Evolutionary conservation across 2,113 vertebrate species (phyloP).

Genomic region (Datnioides undecimradiatus): DNA sequence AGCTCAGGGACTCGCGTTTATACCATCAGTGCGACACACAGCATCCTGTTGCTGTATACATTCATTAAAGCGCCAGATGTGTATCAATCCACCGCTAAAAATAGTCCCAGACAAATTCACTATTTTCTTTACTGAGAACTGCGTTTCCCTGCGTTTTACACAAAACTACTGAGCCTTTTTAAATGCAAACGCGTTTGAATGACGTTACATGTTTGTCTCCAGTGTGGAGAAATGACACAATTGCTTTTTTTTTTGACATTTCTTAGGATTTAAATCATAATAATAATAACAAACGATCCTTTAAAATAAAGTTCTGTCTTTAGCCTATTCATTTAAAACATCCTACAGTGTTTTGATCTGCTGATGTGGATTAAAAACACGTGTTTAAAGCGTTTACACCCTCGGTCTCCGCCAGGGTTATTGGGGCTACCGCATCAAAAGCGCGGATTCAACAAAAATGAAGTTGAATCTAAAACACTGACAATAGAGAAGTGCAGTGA

Average conservation of each 20-base stretch:
- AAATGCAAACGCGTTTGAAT: no score
- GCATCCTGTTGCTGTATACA: neutral
- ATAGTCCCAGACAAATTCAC: neutral
- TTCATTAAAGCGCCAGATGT: neutral
- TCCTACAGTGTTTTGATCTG: neutral
- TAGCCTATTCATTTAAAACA: neutral
- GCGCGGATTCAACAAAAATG: neutral
- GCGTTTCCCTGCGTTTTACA: neutral
- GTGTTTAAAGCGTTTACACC: neutral
- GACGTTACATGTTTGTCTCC: no score
- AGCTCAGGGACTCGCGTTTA: neutral
- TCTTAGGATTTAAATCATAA: no score
- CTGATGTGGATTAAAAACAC: neutral
- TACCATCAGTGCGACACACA: neutral
- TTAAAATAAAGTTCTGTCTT: neutral
- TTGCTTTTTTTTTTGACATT: no score
- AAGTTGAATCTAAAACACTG: neutral
- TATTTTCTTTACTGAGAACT: neutral
- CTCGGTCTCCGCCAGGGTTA: neutral
- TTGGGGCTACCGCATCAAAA: neutral
- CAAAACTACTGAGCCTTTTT: neutral
- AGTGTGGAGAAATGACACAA: neutral
- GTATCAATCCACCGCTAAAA: neutral
- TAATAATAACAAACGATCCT: no score
- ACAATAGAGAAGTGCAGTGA: conserved; percentile 21